These are phyloP conservation scores for Drosophila santomea DNA, from an alignment of 1,140 invertebrate species.

Conservation along the genomic window DNA sequence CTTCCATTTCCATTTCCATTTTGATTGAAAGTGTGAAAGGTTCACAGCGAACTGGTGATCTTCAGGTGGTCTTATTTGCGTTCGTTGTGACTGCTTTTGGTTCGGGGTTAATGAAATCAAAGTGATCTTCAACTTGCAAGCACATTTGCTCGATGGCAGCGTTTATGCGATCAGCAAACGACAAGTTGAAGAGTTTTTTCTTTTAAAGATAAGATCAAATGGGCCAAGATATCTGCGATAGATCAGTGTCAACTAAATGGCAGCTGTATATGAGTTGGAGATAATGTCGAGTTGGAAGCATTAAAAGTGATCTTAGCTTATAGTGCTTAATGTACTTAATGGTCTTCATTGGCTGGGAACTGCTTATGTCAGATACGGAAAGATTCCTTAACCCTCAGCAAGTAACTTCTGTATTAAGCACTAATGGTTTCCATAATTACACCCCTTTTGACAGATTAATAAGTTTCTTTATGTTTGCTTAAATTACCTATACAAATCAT, in stretches of 20 bases:
- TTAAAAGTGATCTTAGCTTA: neutral
- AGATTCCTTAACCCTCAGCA: too few relatives aligned
- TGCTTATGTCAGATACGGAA: too few relatives aligned
- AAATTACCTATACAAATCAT: neutral
- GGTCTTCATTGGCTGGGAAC: too few relatives aligned
- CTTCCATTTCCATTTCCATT: constrained; percentile 1
- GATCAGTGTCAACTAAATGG: constrained; percentile 26
- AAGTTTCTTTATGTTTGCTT: neutral
- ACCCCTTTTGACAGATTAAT: neutral
- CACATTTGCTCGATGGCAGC: neutral
- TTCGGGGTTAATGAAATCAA: constrained; percentile 5
- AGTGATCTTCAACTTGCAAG: constrained; percentile 18
- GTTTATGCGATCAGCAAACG: neutral
- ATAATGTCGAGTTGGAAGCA: constrained; percentile 7
- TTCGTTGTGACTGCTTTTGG: constrained; percentile 12
- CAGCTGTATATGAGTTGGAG: constrained; percentile 8
- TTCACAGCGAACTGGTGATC: constrained; percentile 14
- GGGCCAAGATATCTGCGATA: constrained; percentile 13
- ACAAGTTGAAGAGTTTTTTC: constrained; percentile 21
- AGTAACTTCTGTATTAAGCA: neutral
- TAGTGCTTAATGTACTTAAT: too few relatives aligned
- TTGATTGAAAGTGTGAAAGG: constrained; percentile 33
- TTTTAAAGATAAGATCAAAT: constrained; percentile 25
- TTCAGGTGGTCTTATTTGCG: constrained; percentile 15
- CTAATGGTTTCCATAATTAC: neutral